These are phyloP conservation scores for Bergia puertoricense DNA, from an alignment of 92 coral and sea anemone genomes.

Conservation along the genomic window DNA sequence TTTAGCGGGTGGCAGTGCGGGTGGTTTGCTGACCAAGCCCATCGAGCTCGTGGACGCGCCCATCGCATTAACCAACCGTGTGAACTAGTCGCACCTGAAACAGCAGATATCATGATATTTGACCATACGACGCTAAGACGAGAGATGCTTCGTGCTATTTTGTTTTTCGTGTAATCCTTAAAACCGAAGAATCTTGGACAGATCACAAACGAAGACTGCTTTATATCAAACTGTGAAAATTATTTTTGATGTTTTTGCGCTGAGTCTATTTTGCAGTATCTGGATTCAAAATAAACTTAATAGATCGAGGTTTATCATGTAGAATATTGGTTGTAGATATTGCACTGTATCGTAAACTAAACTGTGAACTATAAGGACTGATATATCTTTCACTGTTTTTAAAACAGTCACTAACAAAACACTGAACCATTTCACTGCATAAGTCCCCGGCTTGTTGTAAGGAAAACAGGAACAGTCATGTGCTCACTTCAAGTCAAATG, in stretches of 20 bases:
- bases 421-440: neutral
- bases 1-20: constrained; percentile 93
- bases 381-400: neutral
- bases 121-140: neutral
- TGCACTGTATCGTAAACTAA: neutral
- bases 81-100: neutral
- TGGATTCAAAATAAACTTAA: neutral
- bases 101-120: neutral
- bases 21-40: constrained; percentile 85
- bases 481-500: neutral
- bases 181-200: neutral
- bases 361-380: neutral
- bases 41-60: constrained; percentile 85
- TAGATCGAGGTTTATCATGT: neutral
- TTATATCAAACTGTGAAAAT: neutral
- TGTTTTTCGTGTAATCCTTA: neutral
- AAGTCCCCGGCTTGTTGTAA: neutral
- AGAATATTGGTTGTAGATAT: neutral
- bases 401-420: neutral
- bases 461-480: neutral
- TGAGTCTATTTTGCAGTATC: neutral
- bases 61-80: constrained; percentile 44
- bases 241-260: neutral
- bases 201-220: neutral
- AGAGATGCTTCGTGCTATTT: neutral